Evolutionary conservation across 1,140 invertebrate genomes (phyloP), one percentile per base, ranked within the genome.

Genomic region (Hermetia illucens): DNA sequence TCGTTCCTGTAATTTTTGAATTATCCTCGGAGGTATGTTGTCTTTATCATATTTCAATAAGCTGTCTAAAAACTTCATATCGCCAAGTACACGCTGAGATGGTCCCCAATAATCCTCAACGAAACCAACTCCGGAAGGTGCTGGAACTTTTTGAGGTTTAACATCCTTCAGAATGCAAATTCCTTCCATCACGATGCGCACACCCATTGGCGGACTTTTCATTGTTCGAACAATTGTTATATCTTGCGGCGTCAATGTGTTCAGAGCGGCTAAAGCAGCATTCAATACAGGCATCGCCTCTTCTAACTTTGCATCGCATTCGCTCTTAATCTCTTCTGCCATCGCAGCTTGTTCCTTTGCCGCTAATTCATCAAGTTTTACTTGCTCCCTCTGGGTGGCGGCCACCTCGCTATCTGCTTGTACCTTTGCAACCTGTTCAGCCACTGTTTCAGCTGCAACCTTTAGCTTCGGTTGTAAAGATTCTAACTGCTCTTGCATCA

Each of bases 141-240:
- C 82, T 5, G 53, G 50, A 18, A 59, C 48, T 19, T 50, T 53
- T n/a, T 60, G 57, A 1, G 58, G 58, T 27, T 59, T 61, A 13
- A 60, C 46, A 8, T 60, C 91, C 66, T 89, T 83, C 43, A 97
- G 70, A 46, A 97, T 87, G 53, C 92, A 97, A 43, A 98, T 76
- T 36, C 87, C 88, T 65, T 98, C 93, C 84, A 97, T 91, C 2
- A 96, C 89, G 37, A 98, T 68, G 51, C 82, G 86, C 4, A 98
- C 85, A 39, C 83, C 86, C 51, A 80, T 77, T 0, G 94, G 93
- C 2, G 95, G 95, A 68, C 83, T 92, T 66, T 95, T 95, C 92
- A 98, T 97, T 1, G 90, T 82, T 68, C 94, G 96, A 4, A 98
- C 86, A 30, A 93, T 73, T 20, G 88, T 85, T 35, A 98, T 93